Percentiles rank a stretch among this genome's conserved stretches.
These are phyloP conservation scores for Cyclina sinensis DNA, from an alignment of 1,140 invertebrate genomes.

Conservation along the genomic window DNA sequence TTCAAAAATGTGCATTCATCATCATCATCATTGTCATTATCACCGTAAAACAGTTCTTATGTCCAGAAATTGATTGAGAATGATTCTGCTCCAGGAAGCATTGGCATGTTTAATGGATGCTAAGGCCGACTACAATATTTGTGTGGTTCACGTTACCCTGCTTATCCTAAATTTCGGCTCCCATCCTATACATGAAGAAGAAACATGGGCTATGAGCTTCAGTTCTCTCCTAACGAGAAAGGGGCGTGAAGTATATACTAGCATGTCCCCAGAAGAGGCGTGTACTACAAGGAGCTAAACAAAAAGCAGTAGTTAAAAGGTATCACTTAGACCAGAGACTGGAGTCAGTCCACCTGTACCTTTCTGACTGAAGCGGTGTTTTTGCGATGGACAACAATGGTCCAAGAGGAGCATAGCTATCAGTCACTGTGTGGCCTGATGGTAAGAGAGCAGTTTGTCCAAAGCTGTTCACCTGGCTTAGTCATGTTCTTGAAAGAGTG, in stretches of 20 bases:
- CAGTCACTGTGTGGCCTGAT: not conserved
- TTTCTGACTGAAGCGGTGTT: not conserved
- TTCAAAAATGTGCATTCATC: not conserved
- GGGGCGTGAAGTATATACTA: constrained; percentile 11
- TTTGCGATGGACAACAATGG: not conserved
- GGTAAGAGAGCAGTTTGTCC: constrained; percentile 34
- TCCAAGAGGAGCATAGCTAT: not conserved
- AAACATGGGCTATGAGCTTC: constrained; percentile 2
- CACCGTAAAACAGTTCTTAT: not conserved
- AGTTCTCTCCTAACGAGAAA: not conserved
- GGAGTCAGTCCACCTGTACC: not conserved
- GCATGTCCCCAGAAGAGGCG: not conserved
- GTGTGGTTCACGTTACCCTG: no score
- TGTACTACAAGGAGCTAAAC: not conserved
- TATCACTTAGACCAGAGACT: not conserved
- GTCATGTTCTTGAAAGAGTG: constrained; percentile 33
- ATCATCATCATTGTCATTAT: no score
- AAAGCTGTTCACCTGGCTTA: not conserved
- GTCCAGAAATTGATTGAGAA: constrained; percentile 3
- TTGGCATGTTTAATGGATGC: not conserved
- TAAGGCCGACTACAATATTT: no score
- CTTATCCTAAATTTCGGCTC: no score
- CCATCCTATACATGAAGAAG: no score
- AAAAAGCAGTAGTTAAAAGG: constrained; percentile 9
- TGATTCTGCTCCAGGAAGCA: not conserved